Evolutionary conservation across 2,888 invertebrate species (phyloP).

Genomic region (Lepidonotus clava): DNA sequence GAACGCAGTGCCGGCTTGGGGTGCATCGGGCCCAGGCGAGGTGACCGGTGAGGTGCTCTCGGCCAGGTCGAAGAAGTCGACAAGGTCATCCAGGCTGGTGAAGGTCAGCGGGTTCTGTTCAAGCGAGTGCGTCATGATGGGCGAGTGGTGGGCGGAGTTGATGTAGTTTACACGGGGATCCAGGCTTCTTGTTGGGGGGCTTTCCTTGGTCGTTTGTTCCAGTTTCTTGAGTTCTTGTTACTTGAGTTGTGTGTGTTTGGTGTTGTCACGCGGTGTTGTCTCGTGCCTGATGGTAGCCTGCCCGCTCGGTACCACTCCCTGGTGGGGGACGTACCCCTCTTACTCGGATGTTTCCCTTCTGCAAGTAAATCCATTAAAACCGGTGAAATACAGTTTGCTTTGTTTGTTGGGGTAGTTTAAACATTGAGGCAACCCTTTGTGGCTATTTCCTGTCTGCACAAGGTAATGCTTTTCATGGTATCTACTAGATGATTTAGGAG

Average conservation of each 20-base stretch:
- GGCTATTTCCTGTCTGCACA: too few relatives aligned
- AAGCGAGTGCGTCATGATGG: background rate
- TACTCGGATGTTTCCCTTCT: background rate
- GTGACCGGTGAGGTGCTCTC: background rate
- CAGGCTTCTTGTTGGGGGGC: slow-evolving; percentile 25
- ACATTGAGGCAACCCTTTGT: background rate
- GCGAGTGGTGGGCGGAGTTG: background rate
- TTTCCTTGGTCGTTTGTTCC: slow-evolving; percentile 30
- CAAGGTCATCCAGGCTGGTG: slow-evolving; percentile 45
- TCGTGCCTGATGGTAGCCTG: slow-evolving; percentile 24
- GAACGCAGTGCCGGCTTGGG: slow-evolving; percentile 42
- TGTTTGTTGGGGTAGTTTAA: background rate
- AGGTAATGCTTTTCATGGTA: background rate
- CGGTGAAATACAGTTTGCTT: background rate
- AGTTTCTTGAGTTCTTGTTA: background rate
- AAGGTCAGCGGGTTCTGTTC: background rate
- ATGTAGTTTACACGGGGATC: background rate
- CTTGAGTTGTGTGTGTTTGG: background rate
- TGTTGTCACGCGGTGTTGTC: background rate
- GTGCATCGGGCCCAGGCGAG: background rate
- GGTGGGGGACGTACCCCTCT: background rate
- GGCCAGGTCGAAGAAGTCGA: slow-evolving; percentile 45
- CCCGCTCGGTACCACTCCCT: slow-evolving; percentile 6
- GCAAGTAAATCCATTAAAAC: background rate
- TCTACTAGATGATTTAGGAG: background rate